phyloP scores from a whole-genome alignment of 2,797 vertebrate genomes.

The Hemitrygon akajei region DNA sequence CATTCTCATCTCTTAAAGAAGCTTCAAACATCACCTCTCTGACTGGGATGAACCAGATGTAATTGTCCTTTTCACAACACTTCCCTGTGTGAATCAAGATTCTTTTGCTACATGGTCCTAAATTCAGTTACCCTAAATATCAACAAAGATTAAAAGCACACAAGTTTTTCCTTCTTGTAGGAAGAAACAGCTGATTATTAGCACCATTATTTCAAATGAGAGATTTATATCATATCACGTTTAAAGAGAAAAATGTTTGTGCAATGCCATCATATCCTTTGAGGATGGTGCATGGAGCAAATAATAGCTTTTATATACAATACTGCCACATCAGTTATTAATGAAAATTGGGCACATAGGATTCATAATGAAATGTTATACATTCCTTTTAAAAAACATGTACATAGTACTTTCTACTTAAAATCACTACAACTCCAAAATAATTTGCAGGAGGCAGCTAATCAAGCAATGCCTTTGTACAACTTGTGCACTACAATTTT shows the following conservation, averaged over 20 bases:
- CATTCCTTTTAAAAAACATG: background rate
- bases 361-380: background rate
- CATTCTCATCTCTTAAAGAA: background rate
- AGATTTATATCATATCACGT: background rate
- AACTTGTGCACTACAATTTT: background rate
- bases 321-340: background rate
- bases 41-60: background rate
- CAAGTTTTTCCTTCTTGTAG: background rate
- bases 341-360: background rate
- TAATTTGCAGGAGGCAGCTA: background rate
- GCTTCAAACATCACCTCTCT: background rate
- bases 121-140: background rate
- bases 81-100: background rate
- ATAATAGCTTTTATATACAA: background rate
- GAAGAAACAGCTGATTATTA: no score
- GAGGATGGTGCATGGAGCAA: background rate
- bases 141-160: background rate
- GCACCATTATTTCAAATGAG: background rate
- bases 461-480: background rate
- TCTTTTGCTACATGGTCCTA: background rate
- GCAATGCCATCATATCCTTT: background rate
- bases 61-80: background rate
- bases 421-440: no score
- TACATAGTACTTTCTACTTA: background rate
- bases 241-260: background rate